A percentile compares a stretch with the other conserved stretches of the same genome.
phyloP scores from a whole-genome alignment of 2,888 invertebrate genomes.

The Drosophila maculinotata region DNA sequence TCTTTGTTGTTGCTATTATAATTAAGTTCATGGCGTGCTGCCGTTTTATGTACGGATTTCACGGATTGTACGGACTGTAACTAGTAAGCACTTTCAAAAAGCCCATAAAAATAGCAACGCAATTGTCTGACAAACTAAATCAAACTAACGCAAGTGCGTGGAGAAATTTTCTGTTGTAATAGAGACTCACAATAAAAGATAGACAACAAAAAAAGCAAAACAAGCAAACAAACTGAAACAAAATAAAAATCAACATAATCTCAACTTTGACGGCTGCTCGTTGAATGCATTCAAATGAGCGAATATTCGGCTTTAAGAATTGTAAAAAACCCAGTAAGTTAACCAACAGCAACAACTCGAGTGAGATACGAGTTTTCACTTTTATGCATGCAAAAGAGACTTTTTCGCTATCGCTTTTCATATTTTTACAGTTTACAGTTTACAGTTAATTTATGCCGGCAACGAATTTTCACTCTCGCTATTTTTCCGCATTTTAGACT shows the following conservation, averaged over 20 bases:
- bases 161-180: conserved; percentile 63
- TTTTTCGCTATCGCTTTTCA: conserved; percentile 54
- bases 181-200: conserved; percentile 17
- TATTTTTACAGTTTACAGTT: conserved; percentile 53
- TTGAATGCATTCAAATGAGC: conserved; percentile 42
- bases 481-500: conserved; percentile 70
- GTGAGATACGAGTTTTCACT: conserved; percentile 44
- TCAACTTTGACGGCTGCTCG: conserved; percentile 9
- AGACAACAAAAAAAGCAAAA: no score
- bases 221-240: no score
- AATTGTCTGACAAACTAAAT: conserved; percentile 59
- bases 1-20: conserved; percentile 52
- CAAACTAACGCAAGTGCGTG: conserved; percentile 64
- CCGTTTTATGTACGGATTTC: conserved; percentile 47
- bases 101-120: conserved; percentile 66
- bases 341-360: conserved; percentile 1
- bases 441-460: conserved; percentile 68
- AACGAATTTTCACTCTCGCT: conserved; percentile 72
- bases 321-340: conserved; percentile 22
- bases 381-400: conserved; percentile 56
- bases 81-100: conserved; percentile 63
- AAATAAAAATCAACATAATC: conserved; percentile 32
- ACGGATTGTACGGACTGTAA: no score
- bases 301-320: conserved; percentile 32
- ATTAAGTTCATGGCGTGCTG: conserved; percentile 69